A percentile compares a stretch with the other conserved stretches of the same genome.
phyloP scores from a whole-genome alignment of 2,888 invertebrate species.

The Heliconius cydno region DNA sequence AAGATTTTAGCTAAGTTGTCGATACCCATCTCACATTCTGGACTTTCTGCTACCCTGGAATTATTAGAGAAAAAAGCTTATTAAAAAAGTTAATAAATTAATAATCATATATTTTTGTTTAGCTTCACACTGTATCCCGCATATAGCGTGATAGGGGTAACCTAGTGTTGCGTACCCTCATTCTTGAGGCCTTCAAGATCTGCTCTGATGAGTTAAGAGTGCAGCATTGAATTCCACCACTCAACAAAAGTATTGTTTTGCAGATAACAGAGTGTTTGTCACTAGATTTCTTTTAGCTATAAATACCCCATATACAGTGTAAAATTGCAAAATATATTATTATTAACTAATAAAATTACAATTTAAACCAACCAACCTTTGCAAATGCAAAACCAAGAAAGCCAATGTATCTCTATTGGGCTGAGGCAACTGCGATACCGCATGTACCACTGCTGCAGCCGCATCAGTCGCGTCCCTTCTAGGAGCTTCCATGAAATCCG shows the following conservation, averaged over 20 bases:
- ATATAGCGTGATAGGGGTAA: neutral
- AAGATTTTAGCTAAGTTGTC: slow-evolving; percentile 95
- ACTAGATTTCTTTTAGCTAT: neutral
- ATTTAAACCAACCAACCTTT: neutral
- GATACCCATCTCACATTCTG: slow-evolving; percentile 95
- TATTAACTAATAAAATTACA: neutral
- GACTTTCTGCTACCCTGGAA: slow-evolving; percentile 90
- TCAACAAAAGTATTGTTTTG: too few relatives aligned
- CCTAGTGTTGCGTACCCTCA: too few relatives aligned
- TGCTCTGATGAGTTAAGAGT: too few relatives aligned
- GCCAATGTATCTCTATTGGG: slow-evolving; percentile 98
- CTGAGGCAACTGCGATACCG: slow-evolving; percentile 92
- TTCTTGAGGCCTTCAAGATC: too few relatives aligned
- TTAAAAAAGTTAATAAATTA: neutral
- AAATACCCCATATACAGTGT: neutral
- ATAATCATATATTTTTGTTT: neutral
- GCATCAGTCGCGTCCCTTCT: slow-evolving; percentile 84
- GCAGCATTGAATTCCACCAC: too few relatives aligned
- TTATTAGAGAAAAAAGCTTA: slow-evolving; percentile 36
- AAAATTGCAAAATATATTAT: neutral
- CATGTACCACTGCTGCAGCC: slow-evolving; percentile 86
- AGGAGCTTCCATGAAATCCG: slow-evolving; percentile 90
- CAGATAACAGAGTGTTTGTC: too few relatives aligned
- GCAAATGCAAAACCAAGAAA: slow-evolving; percentile 93
- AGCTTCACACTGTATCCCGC: neutral